phyloP scores from a whole-genome alignment of 2,888 invertebrate genomes.

The Dyspetes luteomarginatus region DNA sequence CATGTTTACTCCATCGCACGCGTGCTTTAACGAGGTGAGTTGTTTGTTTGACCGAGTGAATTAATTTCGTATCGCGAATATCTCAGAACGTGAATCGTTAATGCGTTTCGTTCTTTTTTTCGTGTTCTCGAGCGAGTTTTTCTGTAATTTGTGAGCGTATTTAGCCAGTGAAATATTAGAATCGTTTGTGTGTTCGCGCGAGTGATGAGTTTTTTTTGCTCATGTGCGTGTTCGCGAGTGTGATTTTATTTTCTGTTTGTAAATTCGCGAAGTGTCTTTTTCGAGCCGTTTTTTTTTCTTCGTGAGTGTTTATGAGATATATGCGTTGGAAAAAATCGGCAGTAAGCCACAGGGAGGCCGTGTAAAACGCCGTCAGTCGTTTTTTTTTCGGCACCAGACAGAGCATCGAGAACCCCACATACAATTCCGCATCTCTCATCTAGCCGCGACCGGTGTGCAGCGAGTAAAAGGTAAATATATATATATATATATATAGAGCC shows the following conservation, averaged over 20 bases:
- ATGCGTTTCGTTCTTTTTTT: too few relatives aligned
- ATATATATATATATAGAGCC: conserved; percentile 44
- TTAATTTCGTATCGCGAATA: not conserved
- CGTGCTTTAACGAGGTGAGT: too few relatives aligned
- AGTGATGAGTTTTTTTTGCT: too few relatives aligned
- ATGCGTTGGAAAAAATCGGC: conserved; percentile 30
- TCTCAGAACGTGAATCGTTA: too few relatives aligned
- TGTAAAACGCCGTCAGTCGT: conserved; percentile 40
- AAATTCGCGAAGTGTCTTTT: not conserved
- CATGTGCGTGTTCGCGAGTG: not conserved
- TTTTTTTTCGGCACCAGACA: conserved; percentile 3
- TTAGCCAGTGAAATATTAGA: too few relatives aligned
- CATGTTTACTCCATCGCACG: not conserved
- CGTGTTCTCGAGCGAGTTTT: too few relatives aligned
- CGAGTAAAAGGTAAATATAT: conserved; percentile 25
- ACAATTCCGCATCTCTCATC: not conserved
- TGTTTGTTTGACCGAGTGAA: not conserved
- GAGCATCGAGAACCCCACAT: not conserved
- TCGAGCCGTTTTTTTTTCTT: not conserved
- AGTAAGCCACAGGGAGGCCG: conserved; percentile 46
- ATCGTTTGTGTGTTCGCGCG: too few relatives aligned
- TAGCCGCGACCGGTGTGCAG: conserved; percentile 2
- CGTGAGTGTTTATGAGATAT: not conserved
- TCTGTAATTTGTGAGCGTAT: too few relatives aligned
- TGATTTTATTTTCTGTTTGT: not conserved